Base-by-base conservation (phyloP, 2,797 vertebrate species). In the Tympanoctomys barrerae region DNA sequence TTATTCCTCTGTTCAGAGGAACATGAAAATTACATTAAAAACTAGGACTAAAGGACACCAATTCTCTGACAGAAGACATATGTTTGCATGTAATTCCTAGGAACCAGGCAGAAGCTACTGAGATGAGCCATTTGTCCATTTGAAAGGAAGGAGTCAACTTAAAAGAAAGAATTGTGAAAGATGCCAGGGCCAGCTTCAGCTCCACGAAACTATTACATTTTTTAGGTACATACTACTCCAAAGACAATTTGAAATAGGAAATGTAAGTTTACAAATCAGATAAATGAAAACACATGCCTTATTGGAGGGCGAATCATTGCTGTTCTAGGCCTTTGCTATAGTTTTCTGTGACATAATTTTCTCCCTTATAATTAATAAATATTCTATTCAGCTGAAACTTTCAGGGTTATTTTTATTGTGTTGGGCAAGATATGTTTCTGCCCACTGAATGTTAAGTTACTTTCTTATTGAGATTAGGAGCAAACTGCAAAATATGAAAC, bases 291-390 rank as follows among this genome's bases (percentile, higher is more conserved):
- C 36, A 16, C 12, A 71, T 46, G 7, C 39, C 62, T 95, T 91
- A 86, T 26, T 70, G 93, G 81, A 73, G 33, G 78, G 62, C 89
- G 62, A 66, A 96, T 86, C 31, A 87, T 84, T 66, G 36, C 87
- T 91, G 88, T 88, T 66, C 78, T 88, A 88, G 61, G 33, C 75
- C 31, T 94, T 94, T 62, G 46, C 33, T 64, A 79, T 4, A 22
- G 2, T 77, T 86, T 95, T 89, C 90, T 93, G 79, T 89, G 52
- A 93, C 95, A 96, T 97, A 96, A 97, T 88, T 89, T 93, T 42
- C 57, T 97, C 87, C 77, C 46, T 88, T 79, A 62, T 68, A 77
- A 83, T 93, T 88, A 90, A 92, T 91, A 90, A 95, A 89, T 71
- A 89, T 94, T 89, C 92, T 89, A 64, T 91, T 93, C 31, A 18